Conservation (phyloP, 2,888 invertebrate genomes). For the Blera fallax region DNA sequence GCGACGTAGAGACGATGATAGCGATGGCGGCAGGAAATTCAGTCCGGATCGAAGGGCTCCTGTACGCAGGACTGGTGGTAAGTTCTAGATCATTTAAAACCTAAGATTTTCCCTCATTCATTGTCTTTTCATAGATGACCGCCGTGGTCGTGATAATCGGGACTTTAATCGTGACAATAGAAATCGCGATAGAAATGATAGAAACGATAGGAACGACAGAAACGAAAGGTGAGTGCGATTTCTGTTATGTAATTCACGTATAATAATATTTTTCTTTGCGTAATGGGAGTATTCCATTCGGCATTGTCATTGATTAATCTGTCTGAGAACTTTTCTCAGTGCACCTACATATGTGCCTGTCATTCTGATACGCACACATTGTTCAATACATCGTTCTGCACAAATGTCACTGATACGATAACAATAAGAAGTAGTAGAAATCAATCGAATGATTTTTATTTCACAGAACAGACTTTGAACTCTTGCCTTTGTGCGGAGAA, state of each 20-base stretch:
- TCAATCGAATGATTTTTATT: neutral
- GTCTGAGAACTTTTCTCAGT: neutral
- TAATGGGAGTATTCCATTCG: neutral
- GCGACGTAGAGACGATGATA: constrained; percentile 76
- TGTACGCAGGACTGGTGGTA: constrained; percentile 67
- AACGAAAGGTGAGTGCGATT: constrained; percentile 74
- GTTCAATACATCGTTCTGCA: too few species aligned
- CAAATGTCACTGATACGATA: neutral
- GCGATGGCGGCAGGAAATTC: constrained; percentile 74
- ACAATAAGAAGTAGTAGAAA: neutral
- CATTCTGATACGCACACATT: neutral
- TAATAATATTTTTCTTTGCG: neutral
- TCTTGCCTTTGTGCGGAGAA: constrained; percentile 30
- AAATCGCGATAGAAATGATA: constrained; percentile 65
- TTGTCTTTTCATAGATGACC: constrained; percentile 74
- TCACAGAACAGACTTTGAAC: neutral
- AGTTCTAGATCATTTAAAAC: neutral
- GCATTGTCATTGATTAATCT: neutral
- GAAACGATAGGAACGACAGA: constrained; percentile 54
- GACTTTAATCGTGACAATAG: constrained; percentile 76
- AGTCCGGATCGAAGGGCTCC: constrained; percentile 76
- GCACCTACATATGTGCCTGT: too few species aligned
- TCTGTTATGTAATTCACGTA: neutral
- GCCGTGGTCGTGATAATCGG: constrained; percentile 74
- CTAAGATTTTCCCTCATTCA: neutral